Base-by-base conservation (phyloP, 2,888 invertebrate genomes). In the Ametastegia equiseti region DNA sequence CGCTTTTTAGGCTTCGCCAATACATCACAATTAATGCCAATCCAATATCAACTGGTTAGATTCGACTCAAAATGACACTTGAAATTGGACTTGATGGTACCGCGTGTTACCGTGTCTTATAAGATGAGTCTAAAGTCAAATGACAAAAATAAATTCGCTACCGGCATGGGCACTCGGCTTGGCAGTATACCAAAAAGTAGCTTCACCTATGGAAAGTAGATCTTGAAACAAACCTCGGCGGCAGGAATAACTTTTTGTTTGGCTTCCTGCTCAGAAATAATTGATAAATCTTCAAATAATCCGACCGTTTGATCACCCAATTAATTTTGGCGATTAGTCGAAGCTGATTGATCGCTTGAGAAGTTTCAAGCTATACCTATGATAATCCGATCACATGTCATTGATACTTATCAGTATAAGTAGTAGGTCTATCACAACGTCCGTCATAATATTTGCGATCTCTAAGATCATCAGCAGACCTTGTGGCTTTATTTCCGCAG, bases 401-500 rank as follows among this genome's bases (percentile, higher is more conserved):
- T 11, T 3, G 42, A 42, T 11, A 9, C 9, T 42, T 3, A 1
- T 42, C 7, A 42, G 42, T 42, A 42, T 42, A 6, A 42, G 9
- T 42, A 42, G 9, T 42, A 42, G 42, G 11, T 11, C 3, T 42
- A 30, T 60, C 1, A 60, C 4, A 60, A 30, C 27, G 19, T 23
- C 5, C 23, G 27, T 60, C 54, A 54, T 23, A n/a, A 63, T 13
- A n/a, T 65, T 33, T n/a, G 36, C n/a, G 36, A 65, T 36, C 36
- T 3, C 63, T n/a, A 69, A n/a, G 11, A 69, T 42, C 3, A 69
- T 42, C 69, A 1, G 42, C 9, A 47, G 50, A 73, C 73, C 73
- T 73, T 73, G 73, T 45, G n/a, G 73, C 7, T 47, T 73, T 33
- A 73, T 73, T 73, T 73, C 73, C 50, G 19, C n/a, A 47, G 73